These are phyloP conservation scores for Corythaixoides concolor DNA, from an alignment of 2,113 vertebrate genomes.

Conservation along the genomic window DNA sequence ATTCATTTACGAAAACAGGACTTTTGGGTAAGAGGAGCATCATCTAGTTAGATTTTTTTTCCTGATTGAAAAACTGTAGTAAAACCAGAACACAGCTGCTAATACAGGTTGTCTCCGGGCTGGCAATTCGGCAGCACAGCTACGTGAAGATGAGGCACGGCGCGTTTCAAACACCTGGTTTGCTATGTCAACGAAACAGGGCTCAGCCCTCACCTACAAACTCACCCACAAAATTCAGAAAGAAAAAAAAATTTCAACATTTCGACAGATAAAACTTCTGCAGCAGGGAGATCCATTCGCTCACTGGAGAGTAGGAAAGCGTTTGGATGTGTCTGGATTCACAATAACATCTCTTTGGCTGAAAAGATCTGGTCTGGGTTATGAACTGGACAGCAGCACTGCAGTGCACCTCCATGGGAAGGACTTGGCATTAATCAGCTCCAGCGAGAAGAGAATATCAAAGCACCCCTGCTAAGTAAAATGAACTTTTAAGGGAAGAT, in stretches of 20 bases:
- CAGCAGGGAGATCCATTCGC: not conserved
- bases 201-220: not conserved
- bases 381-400: not conserved
- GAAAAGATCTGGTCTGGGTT: not conserved
- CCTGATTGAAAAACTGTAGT: not conserved
- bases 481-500: not conserved
- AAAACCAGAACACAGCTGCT: not conserved
- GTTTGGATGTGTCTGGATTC: not conserved
- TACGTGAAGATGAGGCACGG: not conserved
- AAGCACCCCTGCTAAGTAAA: not conserved
- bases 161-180: not conserved
- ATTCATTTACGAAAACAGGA: not conserved
- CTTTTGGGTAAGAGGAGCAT: not conserved
- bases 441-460: not conserved
- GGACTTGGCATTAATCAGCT: not conserved
- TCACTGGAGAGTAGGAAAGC: not conserved
- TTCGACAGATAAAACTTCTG: not conserved
- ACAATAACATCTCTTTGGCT: not conserved
- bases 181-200: not conserved
- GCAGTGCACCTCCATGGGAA: not conserved
- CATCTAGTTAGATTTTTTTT: not conserved
- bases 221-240: not conserved
- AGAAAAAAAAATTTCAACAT: not conserved
- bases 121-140: not conserved
- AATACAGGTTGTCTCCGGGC: not conserved